Conservation (phyloP, 2,888 invertebrate genomes). For the Diabrotica balteata region DNA sequence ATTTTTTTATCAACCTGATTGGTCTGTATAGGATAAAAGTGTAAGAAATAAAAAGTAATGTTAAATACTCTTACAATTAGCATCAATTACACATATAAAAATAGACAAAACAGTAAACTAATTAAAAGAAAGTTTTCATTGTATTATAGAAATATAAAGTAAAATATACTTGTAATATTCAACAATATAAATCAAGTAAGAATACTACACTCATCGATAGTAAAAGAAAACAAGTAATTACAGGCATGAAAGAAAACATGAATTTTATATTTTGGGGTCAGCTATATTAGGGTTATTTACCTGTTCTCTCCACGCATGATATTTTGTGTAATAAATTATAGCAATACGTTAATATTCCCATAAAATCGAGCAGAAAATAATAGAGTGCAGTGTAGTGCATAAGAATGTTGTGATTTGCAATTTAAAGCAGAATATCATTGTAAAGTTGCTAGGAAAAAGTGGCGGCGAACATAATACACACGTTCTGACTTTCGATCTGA, state of each 20-base stretch:
- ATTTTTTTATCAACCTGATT: too few species aligned
- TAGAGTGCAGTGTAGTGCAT: conserved; percentile 27
- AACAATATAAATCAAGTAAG: too few species aligned
- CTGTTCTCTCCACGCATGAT: conserved; percentile 22
- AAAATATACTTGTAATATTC: too few species aligned
- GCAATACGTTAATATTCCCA: conserved; percentile 30
- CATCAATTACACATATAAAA: too few species aligned
- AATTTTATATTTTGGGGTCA: conserved; percentile 20
- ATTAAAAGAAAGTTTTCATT: too few species aligned
- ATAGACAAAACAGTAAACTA: too few species aligned
- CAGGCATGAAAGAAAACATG: conserved; percentile 10
- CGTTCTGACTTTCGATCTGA: conserved; percentile 1
- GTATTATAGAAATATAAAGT: too few species aligned
- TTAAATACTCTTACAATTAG: too few species aligned
- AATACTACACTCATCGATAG: too few species aligned
- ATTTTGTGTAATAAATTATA: conserved; percentile 27
- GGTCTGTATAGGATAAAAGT: too few species aligned
- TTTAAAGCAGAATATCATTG: conserved; percentile 29
- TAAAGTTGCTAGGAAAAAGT: conserved; percentile 8
- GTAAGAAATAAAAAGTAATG: too few species aligned
- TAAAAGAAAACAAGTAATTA: conserved; percentile 10
- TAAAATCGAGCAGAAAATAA: conserved; percentile 33
- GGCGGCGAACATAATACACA: conserved; percentile 1
- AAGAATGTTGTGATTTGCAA: conserved; percentile 33
- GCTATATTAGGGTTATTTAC: conserved; percentile 24